Evolutionary conservation across 2,113 vertebrate species (phyloP).

Genomic region (Anarhynchus alexandrinus): DNA sequence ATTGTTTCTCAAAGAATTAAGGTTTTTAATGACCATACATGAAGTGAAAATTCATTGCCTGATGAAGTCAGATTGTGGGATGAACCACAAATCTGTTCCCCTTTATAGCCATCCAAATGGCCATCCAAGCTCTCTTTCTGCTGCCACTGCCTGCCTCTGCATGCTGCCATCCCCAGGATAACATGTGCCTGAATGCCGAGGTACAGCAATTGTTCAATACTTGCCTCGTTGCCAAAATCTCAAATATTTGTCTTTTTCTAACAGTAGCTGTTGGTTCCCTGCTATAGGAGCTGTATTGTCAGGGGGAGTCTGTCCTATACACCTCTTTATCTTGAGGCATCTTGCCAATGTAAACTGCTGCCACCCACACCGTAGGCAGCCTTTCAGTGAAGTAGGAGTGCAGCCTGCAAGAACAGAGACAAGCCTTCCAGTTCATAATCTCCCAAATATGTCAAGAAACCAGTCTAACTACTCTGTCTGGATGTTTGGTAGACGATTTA

Average conservation of each 20-base stretch:
- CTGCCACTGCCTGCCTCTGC: background rate
- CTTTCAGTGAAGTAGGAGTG: conserved; percentile 19
- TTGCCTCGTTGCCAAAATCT: background rate
- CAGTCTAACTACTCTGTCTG: conserved; percentile 15
- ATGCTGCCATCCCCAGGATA: fast-evolving
- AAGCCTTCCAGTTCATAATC: conserved; percentile 28
- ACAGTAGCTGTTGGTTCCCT: background rate
- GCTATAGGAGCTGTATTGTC: background rate
- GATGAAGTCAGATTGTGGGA: background rate
- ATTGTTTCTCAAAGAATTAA: background rate
- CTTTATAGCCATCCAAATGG: fast-evolving
- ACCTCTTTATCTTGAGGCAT: conserved; percentile 34
- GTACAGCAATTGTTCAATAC: background rate
- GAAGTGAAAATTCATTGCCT: background rate
- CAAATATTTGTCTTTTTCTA: background rate
- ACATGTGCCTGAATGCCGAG: background rate
- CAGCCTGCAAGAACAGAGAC: background rate
- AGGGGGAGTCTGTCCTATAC: background rate
- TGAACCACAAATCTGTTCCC: background rate
- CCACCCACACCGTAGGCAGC: conserved; percentile 11
- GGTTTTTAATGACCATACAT: background rate
- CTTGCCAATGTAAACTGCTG: conserved; percentile 54
- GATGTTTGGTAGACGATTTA: background rate
- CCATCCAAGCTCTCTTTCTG: background rate
- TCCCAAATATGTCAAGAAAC: conserved; percentile 38